These are phyloP conservation scores for Eupithecia dodoneata DNA, from an alignment of 2,888 invertebrate species.

Conservation along the genomic window DNA sequence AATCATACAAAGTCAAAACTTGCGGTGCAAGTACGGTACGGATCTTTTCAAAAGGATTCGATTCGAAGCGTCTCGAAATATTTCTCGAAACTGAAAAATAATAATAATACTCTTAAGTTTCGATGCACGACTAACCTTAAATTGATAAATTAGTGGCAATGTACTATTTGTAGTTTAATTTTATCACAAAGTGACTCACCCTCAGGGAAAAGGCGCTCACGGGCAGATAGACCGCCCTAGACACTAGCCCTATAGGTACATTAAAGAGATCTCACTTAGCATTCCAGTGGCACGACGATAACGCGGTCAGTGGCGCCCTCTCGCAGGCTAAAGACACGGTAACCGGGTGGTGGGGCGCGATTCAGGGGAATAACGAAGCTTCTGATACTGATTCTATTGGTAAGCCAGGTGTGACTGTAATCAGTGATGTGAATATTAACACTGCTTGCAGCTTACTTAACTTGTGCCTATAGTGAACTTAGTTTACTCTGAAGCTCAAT, in stretches of 20 bases:
- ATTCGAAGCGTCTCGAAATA: constrained; percentile 1
- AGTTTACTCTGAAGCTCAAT: not conserved
- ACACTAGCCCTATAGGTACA: constrained; percentile 1
- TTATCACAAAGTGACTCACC: not conserved
- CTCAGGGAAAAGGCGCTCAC: not conserved
- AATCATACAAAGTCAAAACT: not conserved
- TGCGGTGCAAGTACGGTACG: no score
- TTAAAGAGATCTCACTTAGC: constrained; percentile 2
- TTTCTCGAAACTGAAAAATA: not conserved
- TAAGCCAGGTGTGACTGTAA: constrained; percentile 7
- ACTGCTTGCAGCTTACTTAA: not conserved
- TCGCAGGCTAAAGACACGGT: constrained; percentile 94
- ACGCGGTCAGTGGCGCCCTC: constrained; percentile 89
- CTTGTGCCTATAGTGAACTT: not conserved
- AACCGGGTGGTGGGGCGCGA: constrained; percentile 89
- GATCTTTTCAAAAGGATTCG: not conserved
- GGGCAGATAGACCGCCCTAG: not conserved
- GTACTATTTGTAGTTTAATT: not conserved
- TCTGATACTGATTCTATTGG: constrained; percentile 42
- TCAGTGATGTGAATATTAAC: not conserved
- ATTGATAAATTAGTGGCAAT: not conserved
- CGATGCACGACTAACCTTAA: not conserved
- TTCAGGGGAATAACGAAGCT: constrained; percentile 33
- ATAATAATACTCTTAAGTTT: no score
- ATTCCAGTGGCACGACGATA: constrained; percentile 8